phyloP scores from a whole-genome alignment of 2,113 vertebrate species.

The Ibidorhyncha struthersii region DNA sequence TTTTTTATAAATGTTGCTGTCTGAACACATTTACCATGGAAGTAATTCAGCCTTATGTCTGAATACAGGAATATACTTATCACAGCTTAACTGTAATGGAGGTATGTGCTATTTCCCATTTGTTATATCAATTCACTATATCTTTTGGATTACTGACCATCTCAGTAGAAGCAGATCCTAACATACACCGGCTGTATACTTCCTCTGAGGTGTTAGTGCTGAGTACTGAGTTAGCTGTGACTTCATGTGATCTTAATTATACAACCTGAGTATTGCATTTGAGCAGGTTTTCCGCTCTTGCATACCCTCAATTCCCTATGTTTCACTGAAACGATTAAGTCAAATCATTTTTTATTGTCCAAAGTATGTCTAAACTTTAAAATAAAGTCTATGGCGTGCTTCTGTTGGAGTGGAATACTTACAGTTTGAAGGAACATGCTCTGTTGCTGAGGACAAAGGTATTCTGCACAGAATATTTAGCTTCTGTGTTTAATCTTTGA shows the following conservation, averaged over 20 bases:
- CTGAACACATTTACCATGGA: not conserved
- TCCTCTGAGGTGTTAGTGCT: not conserved
- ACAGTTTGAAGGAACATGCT: not conserved
- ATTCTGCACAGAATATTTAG: slow-evolving; percentile 34
- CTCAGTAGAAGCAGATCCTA: not conserved
- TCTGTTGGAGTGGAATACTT: not conserved
- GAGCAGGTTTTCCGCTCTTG: not conserved
- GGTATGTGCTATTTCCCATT: not conserved
- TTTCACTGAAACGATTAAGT: not conserved
- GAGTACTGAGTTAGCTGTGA: not conserved
- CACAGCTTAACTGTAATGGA: not conserved
- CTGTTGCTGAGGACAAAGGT: not conserved
- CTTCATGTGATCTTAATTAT: not conserved
- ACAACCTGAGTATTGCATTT: not conserved
- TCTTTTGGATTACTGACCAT: not conserved
- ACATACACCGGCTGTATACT: not conserved
- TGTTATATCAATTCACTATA: not conserved
- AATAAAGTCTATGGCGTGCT: not conserved
- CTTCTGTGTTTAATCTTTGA: slow-evolving; percentile 48
- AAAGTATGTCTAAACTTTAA: not conserved
- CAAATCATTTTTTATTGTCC: not conserved
- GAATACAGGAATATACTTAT: not conserved
- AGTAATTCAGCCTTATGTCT: not conserved
- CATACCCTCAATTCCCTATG: not conserved
- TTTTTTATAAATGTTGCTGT: not conserved